phyloP scores from a whole-genome alignment of 2,888 invertebrate species.

The Yponomeuta plumbellus region DNA sequence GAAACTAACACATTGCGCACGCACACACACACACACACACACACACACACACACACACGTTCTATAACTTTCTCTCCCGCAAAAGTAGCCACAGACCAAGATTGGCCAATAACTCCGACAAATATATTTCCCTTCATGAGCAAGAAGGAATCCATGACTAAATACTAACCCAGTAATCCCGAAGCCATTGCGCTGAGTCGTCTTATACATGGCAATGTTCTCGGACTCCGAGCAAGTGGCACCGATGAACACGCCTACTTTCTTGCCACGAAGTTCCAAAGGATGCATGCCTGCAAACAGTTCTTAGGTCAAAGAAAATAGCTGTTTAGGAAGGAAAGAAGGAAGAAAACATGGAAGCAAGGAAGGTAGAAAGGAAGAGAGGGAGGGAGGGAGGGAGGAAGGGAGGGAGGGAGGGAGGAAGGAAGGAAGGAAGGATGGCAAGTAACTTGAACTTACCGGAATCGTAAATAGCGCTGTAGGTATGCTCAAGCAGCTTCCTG shows the following conservation, averaged over 20 bases:
- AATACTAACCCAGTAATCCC: constrained; percentile 35
- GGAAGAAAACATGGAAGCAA: neutral
- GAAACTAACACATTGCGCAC: too few species aligned
- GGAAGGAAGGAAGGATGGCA: neutral
- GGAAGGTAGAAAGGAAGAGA: too few species aligned
- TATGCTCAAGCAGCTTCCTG: constrained; percentile 80
- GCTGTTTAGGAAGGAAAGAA: neutral
- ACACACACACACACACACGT: too few species aligned
- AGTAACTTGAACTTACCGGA: constrained; percentile 49
- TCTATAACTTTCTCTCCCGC: too few species aligned
- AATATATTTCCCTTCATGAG: too few species aligned
- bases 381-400: neutral
- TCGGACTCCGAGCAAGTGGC: constrained; percentile 75
- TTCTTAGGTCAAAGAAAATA: neutral
- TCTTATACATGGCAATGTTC: constrained; percentile 54
- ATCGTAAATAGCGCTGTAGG: constrained; percentile 82
- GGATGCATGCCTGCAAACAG: constrained; percentile 63
- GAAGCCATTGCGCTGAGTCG: constrained; percentile 32
- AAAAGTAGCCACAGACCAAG: too few species aligned
- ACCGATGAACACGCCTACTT: constrained; percentile 58
- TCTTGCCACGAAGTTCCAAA: constrained; percentile 59
- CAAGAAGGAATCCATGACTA: too few species aligned
- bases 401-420: neutral
- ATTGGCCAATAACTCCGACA: too few species aligned
- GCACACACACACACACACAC: too few species aligned